Evolutionary conservation across 2,888 invertebrate species (phyloP).

Genomic region (Leucophenga montana): DNA sequence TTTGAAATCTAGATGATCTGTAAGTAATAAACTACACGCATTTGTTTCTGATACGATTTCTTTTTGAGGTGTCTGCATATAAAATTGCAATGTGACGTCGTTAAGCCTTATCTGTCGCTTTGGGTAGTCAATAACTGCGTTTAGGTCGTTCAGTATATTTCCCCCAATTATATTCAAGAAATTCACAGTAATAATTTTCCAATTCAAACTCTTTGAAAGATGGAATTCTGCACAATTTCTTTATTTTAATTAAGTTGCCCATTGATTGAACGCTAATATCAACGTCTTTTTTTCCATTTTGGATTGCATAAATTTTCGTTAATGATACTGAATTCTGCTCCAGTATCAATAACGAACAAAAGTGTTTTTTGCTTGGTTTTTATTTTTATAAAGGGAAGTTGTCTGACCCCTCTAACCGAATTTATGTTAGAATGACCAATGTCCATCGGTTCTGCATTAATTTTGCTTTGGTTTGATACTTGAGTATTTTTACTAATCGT

Average conservation of each 20-base stretch:
- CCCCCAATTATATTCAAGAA: too few species aligned
- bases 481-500: not conserved
- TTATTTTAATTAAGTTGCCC: not conserved
- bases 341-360: slow-evolving; percentile 41
- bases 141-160: too few species aligned
- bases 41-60: too few species aligned
- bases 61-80: too few species aligned
- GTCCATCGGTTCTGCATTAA: not conserved
- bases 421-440: not conserved
- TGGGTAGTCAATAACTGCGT: too few species aligned
- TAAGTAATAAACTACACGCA: too few species aligned
- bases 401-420: slow-evolving; percentile 10
- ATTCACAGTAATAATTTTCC: too few species aligned
- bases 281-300: slow-evolving; percentile 30
- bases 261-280: not conserved
- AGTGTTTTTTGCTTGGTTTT: slow-evolving; percentile 23
- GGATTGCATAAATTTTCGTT: slow-evolving; percentile 37
- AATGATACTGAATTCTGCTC: slow-evolving; percentile 40
- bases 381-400: slow-evolving; percentile 26
- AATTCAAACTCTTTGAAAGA: too few species aligned
- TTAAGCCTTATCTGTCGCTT: too few species aligned
- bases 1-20: not conserved
- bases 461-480: not conserved
- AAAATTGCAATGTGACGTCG: too few species aligned
- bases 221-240: not conserved